Conservation (phyloP, 1,140 invertebrate species). For the Gerris buenoi region DNA sequence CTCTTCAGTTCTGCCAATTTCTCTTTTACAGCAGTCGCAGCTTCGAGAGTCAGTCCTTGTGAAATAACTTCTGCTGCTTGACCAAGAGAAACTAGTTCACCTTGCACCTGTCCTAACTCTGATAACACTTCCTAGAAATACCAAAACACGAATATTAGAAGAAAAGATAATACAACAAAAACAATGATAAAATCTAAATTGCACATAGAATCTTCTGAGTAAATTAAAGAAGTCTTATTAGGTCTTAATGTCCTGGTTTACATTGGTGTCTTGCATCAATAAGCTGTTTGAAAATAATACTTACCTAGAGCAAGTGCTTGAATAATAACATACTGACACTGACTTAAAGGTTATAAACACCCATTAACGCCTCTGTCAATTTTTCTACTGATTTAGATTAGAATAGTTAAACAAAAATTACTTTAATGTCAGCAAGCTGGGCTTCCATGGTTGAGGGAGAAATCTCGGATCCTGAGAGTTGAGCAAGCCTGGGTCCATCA, state of each 20-base stretch:
- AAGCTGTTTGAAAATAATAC: no score
- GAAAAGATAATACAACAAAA: background rate
- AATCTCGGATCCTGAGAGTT: slow-evolving; percentile 37
- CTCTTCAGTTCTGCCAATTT: slow-evolving; percentile 55
- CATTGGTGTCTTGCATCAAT: no score
- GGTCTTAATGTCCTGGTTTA: no score
- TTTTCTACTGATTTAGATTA: no score
- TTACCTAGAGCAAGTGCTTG: no score
- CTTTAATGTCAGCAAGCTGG: slow-evolving; percentile 49
- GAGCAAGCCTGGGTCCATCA: slow-evolving; percentile 40
- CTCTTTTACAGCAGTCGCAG: slow-evolving; percentile 49
- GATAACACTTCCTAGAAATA: slow-evolving; percentile 49
- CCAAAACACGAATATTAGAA: background rate
- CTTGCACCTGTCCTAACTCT: slow-evolving; percentile 64
- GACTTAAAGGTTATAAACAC: no score
- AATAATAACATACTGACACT: no score
- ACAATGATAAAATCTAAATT: background rate
- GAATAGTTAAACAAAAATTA: slow-evolving; percentile 10
- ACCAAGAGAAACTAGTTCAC: slow-evolving; percentile 58
- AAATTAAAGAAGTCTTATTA: no score
- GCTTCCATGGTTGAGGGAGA: slow-evolving; percentile 52
- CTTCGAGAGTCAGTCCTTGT: slow-evolving; percentile 58
- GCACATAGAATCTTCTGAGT: no score
- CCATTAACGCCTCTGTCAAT: no score
- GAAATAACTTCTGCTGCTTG: slow-evolving; percentile 63